Conservation (phyloP, 2,888 invertebrate species). For the Dynastes tityus region DNA sequence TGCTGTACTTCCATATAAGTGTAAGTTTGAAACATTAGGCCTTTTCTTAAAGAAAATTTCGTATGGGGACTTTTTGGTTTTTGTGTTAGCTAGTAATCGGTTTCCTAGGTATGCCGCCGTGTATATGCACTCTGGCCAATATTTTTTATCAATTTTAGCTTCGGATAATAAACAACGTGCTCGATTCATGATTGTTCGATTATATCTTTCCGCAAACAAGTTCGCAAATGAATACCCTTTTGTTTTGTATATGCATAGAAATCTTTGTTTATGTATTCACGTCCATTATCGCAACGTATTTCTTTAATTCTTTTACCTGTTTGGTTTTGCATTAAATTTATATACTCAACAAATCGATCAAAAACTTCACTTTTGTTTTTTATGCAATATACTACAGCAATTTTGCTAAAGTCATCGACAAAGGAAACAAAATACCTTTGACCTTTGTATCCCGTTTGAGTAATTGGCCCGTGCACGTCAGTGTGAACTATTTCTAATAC, state of each 20-base stretch:
- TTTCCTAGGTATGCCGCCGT: too few relatives aligned
- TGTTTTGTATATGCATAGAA: background rate
- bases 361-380: slow-evolving; percentile 56
- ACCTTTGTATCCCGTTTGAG: slow-evolving; percentile 52
- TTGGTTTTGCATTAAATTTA: slow-evolving; percentile 35
- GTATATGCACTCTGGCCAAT: too few relatives aligned
- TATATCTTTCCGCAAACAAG: background rate
- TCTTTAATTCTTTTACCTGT: slow-evolving; percentile 20
- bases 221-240: background rate
- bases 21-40: background rate
- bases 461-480: too few relatives aligned
- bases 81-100: too few relatives aligned
- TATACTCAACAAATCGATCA: slow-evolving; percentile 54
- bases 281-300: slow-evolving; percentile 6
- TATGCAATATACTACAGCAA: slow-evolving; percentile 54
- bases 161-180: too few relatives aligned
- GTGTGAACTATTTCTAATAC: slow-evolving; percentile 55
- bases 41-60: slow-evolving; percentile 11
- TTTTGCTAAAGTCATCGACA: slow-evolving; percentile 57
- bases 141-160: too few relatives aligned
- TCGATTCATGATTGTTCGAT: background rate
- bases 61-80: background rate
- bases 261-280: slow-evolving; percentile 12
- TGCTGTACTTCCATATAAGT: background rate
- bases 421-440: slow-evolving; percentile 57